Evolutionary conservation across 2,113 vertebrate species (phyloP).

Genomic region (Carassius carassius): DNA sequence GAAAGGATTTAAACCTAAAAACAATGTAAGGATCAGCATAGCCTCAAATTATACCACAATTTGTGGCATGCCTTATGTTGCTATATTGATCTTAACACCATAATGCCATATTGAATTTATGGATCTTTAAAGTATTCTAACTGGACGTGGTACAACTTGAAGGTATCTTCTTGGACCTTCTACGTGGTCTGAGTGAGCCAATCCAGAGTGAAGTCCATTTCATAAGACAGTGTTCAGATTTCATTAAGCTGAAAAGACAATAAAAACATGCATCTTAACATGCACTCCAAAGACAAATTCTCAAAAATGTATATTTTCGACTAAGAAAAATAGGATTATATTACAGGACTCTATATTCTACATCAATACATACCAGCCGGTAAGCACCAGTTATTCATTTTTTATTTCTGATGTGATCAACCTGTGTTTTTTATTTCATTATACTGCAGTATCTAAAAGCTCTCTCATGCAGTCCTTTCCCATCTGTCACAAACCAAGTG

Average conservation of each 20-base stretch:
- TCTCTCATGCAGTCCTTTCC: conserved; percentile 9
- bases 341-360: neutral
- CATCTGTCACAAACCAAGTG: conserved; percentile 12
- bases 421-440: neutral
- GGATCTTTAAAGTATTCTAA: neutral
- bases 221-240: conserved; percentile 5
- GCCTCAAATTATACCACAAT: neutral
- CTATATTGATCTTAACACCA: neutral
- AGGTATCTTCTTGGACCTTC: neutral
- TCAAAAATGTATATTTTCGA: neutral
- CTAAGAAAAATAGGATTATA: neutral
- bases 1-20: neutral
- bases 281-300: neutral
- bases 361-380: neutral
- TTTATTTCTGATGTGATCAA: neutral
- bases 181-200: neutral
- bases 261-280: neutral
- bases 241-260: conserved; percentile 41
- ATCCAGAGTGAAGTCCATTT: conserved; percentile 7
- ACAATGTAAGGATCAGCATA: conserved; percentile 1
- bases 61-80: neutral
- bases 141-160: neutral
- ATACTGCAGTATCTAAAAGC: neutral
- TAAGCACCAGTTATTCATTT: neutral
- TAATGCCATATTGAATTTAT: neutral